Percentiles rank a stretch among this genome's conserved stretches.
Conservation (phyloP, 2,888 invertebrate species). For the Xestia xanthographa region DNA sequence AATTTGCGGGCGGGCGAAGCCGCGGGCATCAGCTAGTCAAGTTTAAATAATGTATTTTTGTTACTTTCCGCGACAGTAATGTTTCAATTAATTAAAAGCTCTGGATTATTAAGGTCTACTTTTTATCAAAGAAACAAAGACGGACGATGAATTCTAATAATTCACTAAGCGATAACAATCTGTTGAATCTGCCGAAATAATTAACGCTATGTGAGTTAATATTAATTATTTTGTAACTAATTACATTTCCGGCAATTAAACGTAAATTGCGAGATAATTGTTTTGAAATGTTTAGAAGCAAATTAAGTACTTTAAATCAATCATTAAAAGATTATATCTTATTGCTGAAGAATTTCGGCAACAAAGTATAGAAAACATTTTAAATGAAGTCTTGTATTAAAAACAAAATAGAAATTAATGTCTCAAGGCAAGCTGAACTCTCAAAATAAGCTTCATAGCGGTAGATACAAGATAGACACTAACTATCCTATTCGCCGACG, state of each 20-base stretch:
- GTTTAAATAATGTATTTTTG: neutral
- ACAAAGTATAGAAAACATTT: neutral
- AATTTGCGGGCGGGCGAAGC: too few species aligned
- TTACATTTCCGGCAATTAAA: slow-evolving; percentile 27
- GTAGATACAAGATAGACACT: slow-evolving; percentile 67
- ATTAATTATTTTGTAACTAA: slow-evolving; percentile 39
- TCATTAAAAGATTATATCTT: slow-evolving; percentile 9
- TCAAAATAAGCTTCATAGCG: slow-evolving; percentile 64
- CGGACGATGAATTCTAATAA: neutral
- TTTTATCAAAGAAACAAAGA: slow-evolving; percentile 20
- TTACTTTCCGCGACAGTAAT: neutral
- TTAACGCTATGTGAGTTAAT: slow-evolving; percentile 12
- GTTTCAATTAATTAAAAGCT: slow-evolving; percentile 6
- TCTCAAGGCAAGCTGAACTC: slow-evolving; percentile 29
- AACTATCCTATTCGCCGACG: slow-evolving; percentile 69
- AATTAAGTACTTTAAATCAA: slow-evolving; percentile 10
- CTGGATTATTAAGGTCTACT: neutral
- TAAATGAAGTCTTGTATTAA: neutral
- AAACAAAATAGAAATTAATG: slow-evolving; percentile 16
- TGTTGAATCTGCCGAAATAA: slow-evolving; percentile 36
- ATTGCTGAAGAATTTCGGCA: neutral
- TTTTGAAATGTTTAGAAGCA: slow-evolving; percentile 9
- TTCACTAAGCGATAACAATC: slow-evolving; percentile 23
- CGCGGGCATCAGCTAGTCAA: too few species aligned
- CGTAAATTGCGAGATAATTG: slow-evolving; percentile 5